Percentiles rank a stretch among this genome's conserved stretches.
Evolutionary conservation across 2,888 invertebrate species (phyloP).

Genomic region (Ennomos erosarius): DNA sequence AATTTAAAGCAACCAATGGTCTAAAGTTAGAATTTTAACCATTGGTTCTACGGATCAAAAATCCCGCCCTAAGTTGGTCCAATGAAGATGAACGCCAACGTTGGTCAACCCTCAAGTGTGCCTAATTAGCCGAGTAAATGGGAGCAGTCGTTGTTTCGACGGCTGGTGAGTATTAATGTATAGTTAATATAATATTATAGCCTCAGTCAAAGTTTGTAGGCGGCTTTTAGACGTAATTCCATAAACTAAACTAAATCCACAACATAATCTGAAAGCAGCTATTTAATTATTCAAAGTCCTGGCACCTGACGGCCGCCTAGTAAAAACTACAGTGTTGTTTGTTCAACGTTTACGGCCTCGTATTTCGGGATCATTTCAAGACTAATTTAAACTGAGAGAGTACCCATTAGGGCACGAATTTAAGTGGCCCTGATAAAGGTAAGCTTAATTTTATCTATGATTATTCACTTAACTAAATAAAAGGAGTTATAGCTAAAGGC

Average conservation of each 20-base stretch:
- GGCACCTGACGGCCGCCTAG: slow-evolving; percentile 46
- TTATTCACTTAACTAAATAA: slow-evolving; percentile 23
- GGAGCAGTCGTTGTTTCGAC: too few species aligned
- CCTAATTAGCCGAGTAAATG: too few species aligned
- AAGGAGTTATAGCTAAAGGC: too few species aligned
- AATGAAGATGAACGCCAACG: too few species aligned
- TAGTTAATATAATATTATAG: too few species aligned
- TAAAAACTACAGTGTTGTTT: slow-evolving; percentile 49
- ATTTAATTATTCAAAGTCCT: slow-evolving; percentile 45
- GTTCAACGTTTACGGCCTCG: slow-evolving; percentile 44
- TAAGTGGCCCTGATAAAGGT: slow-evolving; percentile 12
- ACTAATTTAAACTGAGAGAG: slow-evolving; percentile 27
- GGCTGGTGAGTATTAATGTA: too few species aligned
- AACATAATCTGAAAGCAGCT: slow-evolving; percentile 13
- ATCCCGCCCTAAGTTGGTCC: too few species aligned
- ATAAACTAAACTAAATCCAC: neutral
- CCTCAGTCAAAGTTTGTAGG: too few species aligned
- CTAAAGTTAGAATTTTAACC: too few species aligned
- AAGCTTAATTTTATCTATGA: neutral
- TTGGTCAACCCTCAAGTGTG: too few species aligned
- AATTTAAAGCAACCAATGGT: too few species aligned
- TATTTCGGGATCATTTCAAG: slow-evolving; percentile 37
- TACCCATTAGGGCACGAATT: slow-evolving; percentile 23
- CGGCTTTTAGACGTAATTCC: neutral
- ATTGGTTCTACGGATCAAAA: too few species aligned